These are phyloP conservation scores for Ceratosolen fusciceps DNA, from an alignment of 1,140 invertebrate species.

Conservation along the genomic window DNA sequence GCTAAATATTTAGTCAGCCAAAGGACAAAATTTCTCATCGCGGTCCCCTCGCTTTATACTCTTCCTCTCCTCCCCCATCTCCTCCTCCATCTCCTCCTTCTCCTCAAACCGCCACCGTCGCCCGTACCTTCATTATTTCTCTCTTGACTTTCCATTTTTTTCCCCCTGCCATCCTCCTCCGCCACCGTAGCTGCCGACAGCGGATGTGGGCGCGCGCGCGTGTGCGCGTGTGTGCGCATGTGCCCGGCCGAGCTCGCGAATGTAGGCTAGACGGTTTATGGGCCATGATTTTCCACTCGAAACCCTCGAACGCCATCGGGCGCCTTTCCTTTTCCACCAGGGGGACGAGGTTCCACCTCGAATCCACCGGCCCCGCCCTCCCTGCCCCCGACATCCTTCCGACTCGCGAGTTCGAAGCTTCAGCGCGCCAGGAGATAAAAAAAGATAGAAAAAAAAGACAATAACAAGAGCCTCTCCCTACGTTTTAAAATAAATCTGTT, in stretches of 20 bases:
- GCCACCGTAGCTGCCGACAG: neutral
- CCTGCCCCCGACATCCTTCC: no score
- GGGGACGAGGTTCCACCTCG: neutral
- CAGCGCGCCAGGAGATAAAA: no score
- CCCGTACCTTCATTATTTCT: constrained; percentile 17
- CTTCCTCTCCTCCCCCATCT: constrained; percentile 5
- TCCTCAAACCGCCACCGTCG: neutral
- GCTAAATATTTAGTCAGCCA: neutral
- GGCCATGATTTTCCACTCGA: constrained; percentile 37
- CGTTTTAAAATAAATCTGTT: no score
- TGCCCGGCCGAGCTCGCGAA: neutral
- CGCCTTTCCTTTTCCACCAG: neutral
- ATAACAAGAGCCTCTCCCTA: no score
- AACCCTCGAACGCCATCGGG: neutral
- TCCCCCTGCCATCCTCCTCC: neutral
- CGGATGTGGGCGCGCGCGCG: neutral
- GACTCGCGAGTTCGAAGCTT: no score
- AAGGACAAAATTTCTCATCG: neutral
- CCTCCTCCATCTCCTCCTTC: neutral
- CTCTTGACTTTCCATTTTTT: constrained; percentile 23
- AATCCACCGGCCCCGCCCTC: no score
- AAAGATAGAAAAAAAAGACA: no score
- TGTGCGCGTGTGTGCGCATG: neutral
- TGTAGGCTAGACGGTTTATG: constrained; percentile 47
- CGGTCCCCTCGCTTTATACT: neutral